Percentiles rank a stretch among this genome's conserved stretches.
These are phyloP conservation scores for Emydoidea blandingii DNA, from an alignment of 2,797 vertebrate genomes.

Conservation along the genomic window DNA sequence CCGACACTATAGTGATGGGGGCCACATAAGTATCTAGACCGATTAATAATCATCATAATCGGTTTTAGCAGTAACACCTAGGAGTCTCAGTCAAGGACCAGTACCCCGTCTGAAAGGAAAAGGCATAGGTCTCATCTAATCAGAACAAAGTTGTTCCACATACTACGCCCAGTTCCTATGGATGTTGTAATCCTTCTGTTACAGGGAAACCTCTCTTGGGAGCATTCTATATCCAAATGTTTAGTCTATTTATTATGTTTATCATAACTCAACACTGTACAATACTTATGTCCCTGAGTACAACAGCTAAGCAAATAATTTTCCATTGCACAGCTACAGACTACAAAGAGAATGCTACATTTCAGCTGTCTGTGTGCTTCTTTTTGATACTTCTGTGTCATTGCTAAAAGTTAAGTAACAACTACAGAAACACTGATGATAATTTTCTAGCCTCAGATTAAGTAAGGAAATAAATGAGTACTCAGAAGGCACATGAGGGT, in stretches of 20 bases:
- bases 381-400: background rate
- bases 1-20: background rate
- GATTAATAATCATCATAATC: background rate
- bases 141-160: background rate
- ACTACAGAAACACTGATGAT: background rate
- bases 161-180: background rate
- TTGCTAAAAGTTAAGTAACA: background rate
- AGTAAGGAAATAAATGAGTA: background rate
- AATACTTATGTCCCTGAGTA: background rate
- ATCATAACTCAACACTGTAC: background rate
- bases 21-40: background rate
- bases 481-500: background rate
- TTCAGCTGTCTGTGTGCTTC: background rate
- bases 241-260: slow-evolving; percentile 37
- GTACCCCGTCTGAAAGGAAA: background rate
- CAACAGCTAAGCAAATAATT: slow-evolving; percentile 33
- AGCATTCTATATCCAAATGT: background rate
- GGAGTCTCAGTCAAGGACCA: background rate
- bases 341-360: background rate
- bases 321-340: slow-evolving; percentile 10
- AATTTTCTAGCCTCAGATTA: background rate
- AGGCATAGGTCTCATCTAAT: background rate
- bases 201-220: background rate
- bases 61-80: background rate
- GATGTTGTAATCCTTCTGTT: background rate